phyloP scores from a whole-genome alignment of 2,797 vertebrate genomes.

The Lagocephalus sceleratus region DNA sequence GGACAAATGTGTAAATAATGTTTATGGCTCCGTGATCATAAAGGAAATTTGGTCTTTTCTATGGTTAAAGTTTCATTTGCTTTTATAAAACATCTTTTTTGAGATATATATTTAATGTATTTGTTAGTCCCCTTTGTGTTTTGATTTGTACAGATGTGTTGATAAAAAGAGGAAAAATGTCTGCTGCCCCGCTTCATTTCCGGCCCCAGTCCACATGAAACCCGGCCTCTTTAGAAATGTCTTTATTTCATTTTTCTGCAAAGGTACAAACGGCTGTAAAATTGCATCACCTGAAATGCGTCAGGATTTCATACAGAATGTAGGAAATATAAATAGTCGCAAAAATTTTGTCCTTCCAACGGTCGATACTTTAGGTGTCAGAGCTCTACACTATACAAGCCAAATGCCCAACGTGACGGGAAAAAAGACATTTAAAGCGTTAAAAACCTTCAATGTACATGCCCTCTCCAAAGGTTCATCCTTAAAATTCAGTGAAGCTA shows the following conservation, averaged over 20 bases:
- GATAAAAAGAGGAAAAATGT: slow-evolving; percentile 23
- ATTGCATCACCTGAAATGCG: slow-evolving; percentile 70
- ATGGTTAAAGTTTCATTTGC: slow-evolving; percentile 24
- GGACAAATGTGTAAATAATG: slow-evolving; percentile 4
- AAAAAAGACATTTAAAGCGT: slow-evolving; percentile 56
- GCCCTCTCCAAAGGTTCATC: slow-evolving; percentile 31
- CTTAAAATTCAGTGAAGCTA: slow-evolving; percentile 41
- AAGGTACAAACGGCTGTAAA: slow-evolving; percentile 78
- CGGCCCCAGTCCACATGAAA: background rate
- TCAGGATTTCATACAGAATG: slow-evolving; percentile 66
- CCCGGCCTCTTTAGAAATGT: slow-evolving; percentile 56
- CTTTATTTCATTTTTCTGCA: slow-evolving; percentile 70
- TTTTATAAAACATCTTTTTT: slow-evolving; percentile 35
- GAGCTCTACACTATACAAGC: slow-evolving; percentile 45
- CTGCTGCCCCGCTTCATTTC: background rate
- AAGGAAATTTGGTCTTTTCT: background rate
- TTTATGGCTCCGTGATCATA: slow-evolving; percentile 7
- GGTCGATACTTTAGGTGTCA: slow-evolving; percentile 51
- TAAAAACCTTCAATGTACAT: slow-evolving; percentile 55
- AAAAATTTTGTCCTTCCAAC: slow-evolving; percentile 64
- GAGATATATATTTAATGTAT: slow-evolving; percentile 44
- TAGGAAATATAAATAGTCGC: slow-evolving; percentile 81
- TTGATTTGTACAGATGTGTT: slow-evolving; percentile 38
- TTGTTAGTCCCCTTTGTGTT: slow-evolving; percentile 23
- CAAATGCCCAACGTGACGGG: slow-evolving; percentile 35